Conservation (phyloP, 2,888 invertebrate genomes). For the Rotaria socialis region DNA sequence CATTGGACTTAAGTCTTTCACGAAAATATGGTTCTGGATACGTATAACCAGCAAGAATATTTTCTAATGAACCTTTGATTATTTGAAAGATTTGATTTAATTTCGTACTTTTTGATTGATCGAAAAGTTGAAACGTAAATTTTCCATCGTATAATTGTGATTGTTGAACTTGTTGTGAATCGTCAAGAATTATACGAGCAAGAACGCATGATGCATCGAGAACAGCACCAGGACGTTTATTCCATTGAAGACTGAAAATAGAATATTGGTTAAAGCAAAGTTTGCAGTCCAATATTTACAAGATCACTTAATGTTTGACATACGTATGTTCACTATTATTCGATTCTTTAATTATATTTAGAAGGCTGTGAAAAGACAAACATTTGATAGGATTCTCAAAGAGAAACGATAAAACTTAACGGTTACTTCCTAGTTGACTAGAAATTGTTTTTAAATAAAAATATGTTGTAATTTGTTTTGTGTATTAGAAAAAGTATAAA, state of each 20-base stretch:
- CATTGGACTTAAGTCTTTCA: conserved; percentile 53
- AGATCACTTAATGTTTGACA: no score
- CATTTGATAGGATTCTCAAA: no score
- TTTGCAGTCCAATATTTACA: no score
- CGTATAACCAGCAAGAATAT: conserved; percentile 75
- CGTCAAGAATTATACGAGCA: conserved; percentile 80
- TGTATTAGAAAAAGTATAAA: no score
- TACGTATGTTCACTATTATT: no score
- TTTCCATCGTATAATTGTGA: conserved; percentile 48
- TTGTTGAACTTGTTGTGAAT: conserved; percentile 76
- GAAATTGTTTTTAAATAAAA: no score
- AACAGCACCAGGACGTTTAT: conserved; percentile 83
- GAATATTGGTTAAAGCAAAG: background rate
- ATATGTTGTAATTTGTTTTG: no score
- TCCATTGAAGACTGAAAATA: conserved; percentile 7
- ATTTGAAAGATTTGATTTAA: conserved; percentile 80
- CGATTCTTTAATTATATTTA: no score
- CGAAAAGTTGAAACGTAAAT: conserved; percentile 36
- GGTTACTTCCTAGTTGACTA: no score
- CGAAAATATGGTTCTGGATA: conserved; percentile 62
- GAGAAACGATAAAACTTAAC: no score
- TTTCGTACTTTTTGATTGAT: conserved; percentile 68
- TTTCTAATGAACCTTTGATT: conserved; percentile 74
- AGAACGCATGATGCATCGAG: conserved; percentile 81
- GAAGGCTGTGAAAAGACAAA: no score